Conservation (phyloP, 2,113 vertebrate genomes). For the Mesoclemmys tuberculata region DNA sequence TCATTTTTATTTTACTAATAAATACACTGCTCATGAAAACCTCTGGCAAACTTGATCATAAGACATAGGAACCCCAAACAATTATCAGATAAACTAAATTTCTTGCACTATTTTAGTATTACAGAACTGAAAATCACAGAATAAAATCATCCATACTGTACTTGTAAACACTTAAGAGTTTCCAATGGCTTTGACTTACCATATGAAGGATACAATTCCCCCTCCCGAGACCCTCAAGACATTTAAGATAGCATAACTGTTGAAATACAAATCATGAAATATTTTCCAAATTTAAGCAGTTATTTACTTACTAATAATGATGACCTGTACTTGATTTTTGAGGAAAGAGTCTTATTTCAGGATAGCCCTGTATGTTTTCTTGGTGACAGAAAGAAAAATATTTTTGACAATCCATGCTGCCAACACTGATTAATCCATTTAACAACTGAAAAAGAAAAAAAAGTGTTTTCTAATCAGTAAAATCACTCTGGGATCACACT, state of each 20-base stretch:
- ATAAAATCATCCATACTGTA: background rate
- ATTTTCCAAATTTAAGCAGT: background rate
- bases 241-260: background rate
- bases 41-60: background rate
- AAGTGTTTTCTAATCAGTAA: background rate
- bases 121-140: background rate
- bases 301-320: constrained; percentile 84
- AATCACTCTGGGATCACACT: background rate
- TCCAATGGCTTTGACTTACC: background rate
- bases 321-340: constrained; percentile 76
- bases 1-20: background rate
- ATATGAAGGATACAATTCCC: background rate
- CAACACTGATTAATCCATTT: constrained; percentile 87
- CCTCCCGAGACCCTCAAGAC: background rate
- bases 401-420: constrained; percentile 94
- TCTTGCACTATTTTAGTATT: background rate
- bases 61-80: background rate
- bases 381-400: constrained; percentile 89
- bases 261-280: background rate
- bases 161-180: background rate
- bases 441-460: constrained; percentile 78
- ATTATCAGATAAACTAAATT: background rate
- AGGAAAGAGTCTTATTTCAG: constrained; percentile 93
- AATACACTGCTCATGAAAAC: background rate
- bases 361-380: constrained; percentile 89